Conservation (phyloP, 2,113 vertebrate genomes). For the Pseudorhombus dupliciocellatus region DNA sequence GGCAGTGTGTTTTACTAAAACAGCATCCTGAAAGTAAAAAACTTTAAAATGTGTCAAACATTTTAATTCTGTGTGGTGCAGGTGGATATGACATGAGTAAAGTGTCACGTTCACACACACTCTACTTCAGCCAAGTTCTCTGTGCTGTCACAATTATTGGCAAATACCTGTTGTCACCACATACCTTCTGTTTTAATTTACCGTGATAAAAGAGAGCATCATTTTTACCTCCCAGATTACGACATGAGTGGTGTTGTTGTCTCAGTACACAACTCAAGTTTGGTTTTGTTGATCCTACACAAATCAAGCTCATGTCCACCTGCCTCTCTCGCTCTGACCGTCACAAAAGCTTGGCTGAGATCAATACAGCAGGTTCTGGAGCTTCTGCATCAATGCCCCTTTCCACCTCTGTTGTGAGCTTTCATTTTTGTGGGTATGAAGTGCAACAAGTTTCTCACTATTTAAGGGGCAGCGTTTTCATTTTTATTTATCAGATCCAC, state of each 20-base stretch:
- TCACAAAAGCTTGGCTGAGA: slow-evolving; percentile 5
- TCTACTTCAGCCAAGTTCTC: background rate
- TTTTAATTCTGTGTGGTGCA: background rate
- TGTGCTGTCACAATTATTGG: slow-evolving; percentile 8
- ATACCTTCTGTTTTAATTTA: slow-evolving; percentile 37
- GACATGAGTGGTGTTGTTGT: slow-evolving; percentile 50
- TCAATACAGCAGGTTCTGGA: slow-evolving; percentile 20
- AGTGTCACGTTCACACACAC: background rate
- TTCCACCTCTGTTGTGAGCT: slow-evolving; percentile 18
- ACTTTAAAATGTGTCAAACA: background rate
- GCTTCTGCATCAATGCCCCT: slow-evolving; percentile 21
- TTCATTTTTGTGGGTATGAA: slow-evolving; percentile 1
- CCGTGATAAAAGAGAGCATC: slow-evolving; percentile 15
- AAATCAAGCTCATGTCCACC: slow-evolving; percentile 3
- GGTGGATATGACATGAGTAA: background rate
- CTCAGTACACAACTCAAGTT: slow-evolving; percentile 15
- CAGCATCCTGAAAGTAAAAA: background rate
- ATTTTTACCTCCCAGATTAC: slow-evolving; percentile 3
- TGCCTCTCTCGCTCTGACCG: background rate
- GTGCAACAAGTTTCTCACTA: slow-evolving; percentile 2
- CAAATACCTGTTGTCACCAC: slow-evolving; percentile 14
- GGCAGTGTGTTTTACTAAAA: background rate
- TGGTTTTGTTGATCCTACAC: slow-evolving; percentile 12
- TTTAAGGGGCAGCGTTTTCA: background rate
- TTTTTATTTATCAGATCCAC: slow-evolving; percentile 26